Percentiles rank a stretch among this genome's conserved stretches.
Conservation (phyloP, 64 coral and sea anemone species). For the Porites australiensis region DNA sequence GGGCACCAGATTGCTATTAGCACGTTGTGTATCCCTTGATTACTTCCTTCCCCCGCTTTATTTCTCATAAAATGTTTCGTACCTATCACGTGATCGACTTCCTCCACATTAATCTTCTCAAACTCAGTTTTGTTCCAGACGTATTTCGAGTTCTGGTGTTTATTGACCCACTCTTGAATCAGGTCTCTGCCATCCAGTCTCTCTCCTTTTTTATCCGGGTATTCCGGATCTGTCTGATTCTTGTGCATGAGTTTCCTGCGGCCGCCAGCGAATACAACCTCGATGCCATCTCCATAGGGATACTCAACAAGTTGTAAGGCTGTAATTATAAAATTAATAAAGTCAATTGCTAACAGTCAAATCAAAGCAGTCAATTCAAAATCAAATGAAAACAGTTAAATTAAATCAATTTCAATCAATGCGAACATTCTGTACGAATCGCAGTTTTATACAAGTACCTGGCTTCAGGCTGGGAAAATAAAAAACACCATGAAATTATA, state of each 20-base stretch:
- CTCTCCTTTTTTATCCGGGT: slow-evolving; percentile 43
- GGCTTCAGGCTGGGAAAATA: too few species aligned
- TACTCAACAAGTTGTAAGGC: slow-evolving; percentile 91
- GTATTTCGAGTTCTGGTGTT: slow-evolving; percentile 51
- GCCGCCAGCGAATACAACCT: slow-evolving; percentile 89
- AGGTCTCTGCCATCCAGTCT: slow-evolving; percentile 85
- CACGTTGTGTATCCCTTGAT: too few species aligned
- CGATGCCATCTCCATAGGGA: slow-evolving; percentile 80
- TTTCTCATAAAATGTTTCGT: background rate
- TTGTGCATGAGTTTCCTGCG: slow-evolving; percentile 73
- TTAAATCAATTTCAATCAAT: too few species aligned
- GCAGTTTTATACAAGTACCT: too few species aligned
- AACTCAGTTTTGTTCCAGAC: slow-evolving; percentile 93
- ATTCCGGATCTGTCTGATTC: slow-evolving; percentile 75
- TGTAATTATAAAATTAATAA: background rate
- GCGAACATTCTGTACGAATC: too few species aligned
- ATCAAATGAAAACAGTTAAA: too few species aligned
- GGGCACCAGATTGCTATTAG: too few species aligned
- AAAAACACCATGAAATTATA: too few species aligned
- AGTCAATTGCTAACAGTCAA: too few species aligned
- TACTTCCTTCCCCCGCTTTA: too few species aligned
- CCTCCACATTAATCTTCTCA: slow-evolving; percentile 73
- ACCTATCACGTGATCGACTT: slow-evolving; percentile 85
- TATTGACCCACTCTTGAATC: slow-evolving; percentile 82
- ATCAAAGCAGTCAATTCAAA: too few species aligned